phyloP scores from a whole-genome alignment of 2,888 invertebrate species.

The Lasioglossum calceatum region DNA sequence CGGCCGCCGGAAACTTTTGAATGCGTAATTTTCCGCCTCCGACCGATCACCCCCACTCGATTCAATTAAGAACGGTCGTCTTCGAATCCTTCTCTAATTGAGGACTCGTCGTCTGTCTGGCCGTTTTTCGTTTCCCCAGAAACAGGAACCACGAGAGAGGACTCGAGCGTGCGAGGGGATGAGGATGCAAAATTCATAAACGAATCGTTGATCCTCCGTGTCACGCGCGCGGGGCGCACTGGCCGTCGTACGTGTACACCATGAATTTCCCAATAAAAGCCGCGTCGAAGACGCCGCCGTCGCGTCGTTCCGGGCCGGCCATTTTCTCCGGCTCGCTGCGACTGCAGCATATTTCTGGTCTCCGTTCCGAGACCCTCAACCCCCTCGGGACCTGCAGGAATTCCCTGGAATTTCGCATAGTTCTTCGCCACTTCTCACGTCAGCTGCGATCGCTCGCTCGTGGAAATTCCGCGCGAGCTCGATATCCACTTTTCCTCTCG shows the following conservation, averaged over 20 bases:
- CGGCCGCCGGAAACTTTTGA: slow-evolving; percentile 8
- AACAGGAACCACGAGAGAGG: neutral
- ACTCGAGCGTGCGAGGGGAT: neutral
- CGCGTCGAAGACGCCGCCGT: slow-evolving; percentile 51
- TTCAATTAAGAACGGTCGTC: slow-evolving; percentile 6
- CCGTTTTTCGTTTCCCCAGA: neutral
- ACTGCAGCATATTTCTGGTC: slow-evolving; percentile 59
- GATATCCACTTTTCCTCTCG: slow-evolving; percentile 63
- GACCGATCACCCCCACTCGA: neutral
- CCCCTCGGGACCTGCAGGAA: slow-evolving; percentile 54
- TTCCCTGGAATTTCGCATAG: slow-evolving; percentile 68
- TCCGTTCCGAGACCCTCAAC: slow-evolving; percentile 38
- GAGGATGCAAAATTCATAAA: slow-evolving; percentile 18
- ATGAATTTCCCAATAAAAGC: slow-evolving; percentile 73
- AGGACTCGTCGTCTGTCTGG: neutral
- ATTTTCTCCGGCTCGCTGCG: slow-evolving; percentile 60
- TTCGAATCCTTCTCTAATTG: neutral
- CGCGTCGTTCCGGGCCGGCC: slow-evolving; percentile 11
- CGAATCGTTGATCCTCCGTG: slow-evolving; percentile 7
- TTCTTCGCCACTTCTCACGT: slow-evolving; percentile 65
- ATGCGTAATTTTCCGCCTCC: slow-evolving; percentile 15
- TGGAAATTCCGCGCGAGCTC: slow-evolving; percentile 66
- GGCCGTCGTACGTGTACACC: slow-evolving; percentile 19
- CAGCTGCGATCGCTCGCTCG: slow-evolving; percentile 65
- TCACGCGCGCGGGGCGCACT: neutral